A percentile compares a stretch with the other conserved stretches of the same genome.
Evolutionary conservation across 2,888 invertebrate genomes (phyloP).

Genomic region (Andrena flavipes): DNA sequence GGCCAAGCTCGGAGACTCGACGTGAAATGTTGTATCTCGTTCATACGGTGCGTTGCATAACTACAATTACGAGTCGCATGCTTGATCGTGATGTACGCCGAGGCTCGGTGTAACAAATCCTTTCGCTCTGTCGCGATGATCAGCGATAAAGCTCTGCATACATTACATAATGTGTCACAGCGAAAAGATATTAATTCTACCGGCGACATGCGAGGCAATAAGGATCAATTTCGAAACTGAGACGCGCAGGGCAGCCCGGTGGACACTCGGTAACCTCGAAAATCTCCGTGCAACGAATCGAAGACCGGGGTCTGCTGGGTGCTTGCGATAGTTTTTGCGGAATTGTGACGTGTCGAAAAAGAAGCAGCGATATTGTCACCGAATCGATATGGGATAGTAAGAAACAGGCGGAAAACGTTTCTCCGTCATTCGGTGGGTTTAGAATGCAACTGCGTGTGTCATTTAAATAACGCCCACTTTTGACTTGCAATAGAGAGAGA

Average conservation of each 20-base stretch:
- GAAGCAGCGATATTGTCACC: constrained; percentile 35
- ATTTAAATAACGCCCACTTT: constrained; percentile 75
- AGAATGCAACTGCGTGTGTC: constrained; percentile 59
- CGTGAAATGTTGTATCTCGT: not conserved
- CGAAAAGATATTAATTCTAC: not conserved
- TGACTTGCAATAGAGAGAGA: constrained; percentile 35
- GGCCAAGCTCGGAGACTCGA: not conserved
- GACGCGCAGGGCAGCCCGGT: not conserved
- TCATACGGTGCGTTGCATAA: constrained; percentile 16
- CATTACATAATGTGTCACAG: constrained; percentile 34
- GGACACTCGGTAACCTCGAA: constrained; percentile 8
- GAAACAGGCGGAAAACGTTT: constrained; percentile 36
- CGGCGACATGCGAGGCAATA: not conserved
- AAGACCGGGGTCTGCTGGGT: constrained; percentile 9
- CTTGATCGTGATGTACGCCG: not conserved
- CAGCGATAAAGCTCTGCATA: constrained; percentile 11
- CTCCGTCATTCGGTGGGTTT: constrained; percentile 47
- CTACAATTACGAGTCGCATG: not conserved
- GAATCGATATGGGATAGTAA: constrained; percentile 9
- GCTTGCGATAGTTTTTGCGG: constrained; percentile 45
- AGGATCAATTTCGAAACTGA: not conserved
- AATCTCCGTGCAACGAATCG: constrained; percentile 9
- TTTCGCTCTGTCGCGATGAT: constrained; percentile 9
- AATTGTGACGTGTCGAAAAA: not conserved
- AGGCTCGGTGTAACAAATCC: not conserved